phyloP scores from a whole-genome alignment of 2,113 vertebrate genomes.

The Vombatus ursinus region DNA sequence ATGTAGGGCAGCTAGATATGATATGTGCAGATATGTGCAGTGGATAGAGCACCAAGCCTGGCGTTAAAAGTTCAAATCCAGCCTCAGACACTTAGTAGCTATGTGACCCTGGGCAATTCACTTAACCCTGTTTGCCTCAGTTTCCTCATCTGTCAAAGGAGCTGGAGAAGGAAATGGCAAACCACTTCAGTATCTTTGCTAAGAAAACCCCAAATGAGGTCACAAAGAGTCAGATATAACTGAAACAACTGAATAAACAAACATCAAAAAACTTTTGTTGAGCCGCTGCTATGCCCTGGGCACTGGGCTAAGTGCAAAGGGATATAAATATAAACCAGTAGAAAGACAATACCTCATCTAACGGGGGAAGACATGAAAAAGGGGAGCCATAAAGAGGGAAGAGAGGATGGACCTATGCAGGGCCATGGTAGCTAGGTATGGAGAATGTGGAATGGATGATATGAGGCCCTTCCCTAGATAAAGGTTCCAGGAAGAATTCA shows the following conservation, averaged over 20 bases:
- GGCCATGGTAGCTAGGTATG: background rate
- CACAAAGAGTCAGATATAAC: background rate
- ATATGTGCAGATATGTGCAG: no score
- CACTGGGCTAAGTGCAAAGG: no score
- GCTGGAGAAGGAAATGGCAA: background rate
- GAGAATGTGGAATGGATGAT: background rate
- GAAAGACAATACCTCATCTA: background rate
- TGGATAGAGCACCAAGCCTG: background rate
- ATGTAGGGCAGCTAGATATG: background rate
- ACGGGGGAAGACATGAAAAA: background rate
- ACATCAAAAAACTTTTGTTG: background rate
- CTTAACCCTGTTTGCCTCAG: background rate
- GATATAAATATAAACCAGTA: background rate
- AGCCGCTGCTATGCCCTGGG: no score
- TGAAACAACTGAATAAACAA: background rate
- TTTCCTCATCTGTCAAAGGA: background rate
- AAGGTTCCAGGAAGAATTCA: background rate
- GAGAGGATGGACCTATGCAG: background rate
- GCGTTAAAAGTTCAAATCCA: background rate
- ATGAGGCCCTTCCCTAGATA: background rate
- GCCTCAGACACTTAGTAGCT: no score
- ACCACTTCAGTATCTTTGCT: background rate
- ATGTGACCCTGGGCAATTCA: no score
- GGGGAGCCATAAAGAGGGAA: background rate
- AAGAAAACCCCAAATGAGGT: background rate